These are phyloP conservation scores for Nothoprocta pentlandii DNA, from an alignment of 2,113 vertebrate genomes.

Conservation along the genomic window DNA sequence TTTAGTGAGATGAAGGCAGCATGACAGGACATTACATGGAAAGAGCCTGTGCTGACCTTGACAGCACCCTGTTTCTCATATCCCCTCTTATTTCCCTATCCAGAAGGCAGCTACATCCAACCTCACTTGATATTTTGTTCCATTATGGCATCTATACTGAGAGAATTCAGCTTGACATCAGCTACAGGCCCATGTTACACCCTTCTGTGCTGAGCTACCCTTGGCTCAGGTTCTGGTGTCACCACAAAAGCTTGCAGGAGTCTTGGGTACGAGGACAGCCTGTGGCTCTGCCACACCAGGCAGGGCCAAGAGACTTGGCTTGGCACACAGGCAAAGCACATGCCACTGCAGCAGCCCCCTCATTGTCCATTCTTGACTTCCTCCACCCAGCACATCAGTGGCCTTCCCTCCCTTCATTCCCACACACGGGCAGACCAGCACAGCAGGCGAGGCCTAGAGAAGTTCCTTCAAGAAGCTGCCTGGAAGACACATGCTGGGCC, in stretches of 20 bases:
- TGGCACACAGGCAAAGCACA: neutral
- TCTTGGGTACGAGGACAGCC: neutral
- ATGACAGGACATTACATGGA: neutral
- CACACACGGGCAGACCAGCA: no score
- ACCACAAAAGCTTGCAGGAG: no score
- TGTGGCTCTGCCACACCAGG: no score
- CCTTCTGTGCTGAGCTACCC: neutral
- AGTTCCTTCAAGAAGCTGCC: neutral
- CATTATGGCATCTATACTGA: neutral
- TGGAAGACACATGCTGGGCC: neutral
- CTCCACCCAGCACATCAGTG: neutral
- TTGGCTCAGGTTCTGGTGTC: neutral
- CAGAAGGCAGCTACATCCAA: neutral
- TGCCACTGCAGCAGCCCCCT: neutral
- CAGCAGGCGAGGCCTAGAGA: neutral
- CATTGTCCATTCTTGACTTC: neutral
- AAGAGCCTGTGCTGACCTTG: neutral
- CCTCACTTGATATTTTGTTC: neutral
- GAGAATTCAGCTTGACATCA: neutral
- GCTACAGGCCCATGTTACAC: neutral
- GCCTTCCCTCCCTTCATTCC: neutral
- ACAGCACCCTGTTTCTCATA: rapidly evolving
- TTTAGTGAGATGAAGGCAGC: neutral
- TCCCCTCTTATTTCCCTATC: neutral
- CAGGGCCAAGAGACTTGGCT: neutral